phyloP scores from a whole-genome alignment of 2,888 invertebrate genomes.

The Philopedon plagiatum region DNA sequence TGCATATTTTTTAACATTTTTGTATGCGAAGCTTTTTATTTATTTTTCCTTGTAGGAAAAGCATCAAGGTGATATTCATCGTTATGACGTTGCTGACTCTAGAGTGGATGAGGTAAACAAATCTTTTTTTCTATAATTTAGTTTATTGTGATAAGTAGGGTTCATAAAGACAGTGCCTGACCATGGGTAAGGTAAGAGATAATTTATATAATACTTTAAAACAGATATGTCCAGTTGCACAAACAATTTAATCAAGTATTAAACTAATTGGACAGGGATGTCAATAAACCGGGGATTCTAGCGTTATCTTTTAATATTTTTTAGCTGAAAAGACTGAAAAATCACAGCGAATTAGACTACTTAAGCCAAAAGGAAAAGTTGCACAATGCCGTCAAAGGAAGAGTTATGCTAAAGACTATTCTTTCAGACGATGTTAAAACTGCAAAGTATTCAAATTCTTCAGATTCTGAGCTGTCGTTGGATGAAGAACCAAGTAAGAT shows the following conservation, averaged over 20 bases:
- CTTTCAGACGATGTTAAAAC: constrained; percentile 56
- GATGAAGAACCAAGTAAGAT: constrained; percentile 49
- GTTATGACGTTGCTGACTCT: constrained; percentile 29
- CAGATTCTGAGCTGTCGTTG: constrained; percentile 59
- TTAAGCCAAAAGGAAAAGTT: constrained; percentile 71
- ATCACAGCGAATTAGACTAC: constrained; percentile 70
- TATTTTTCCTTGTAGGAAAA: constrained; percentile 57
- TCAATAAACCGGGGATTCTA: no score
- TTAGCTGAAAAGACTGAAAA: constrained; percentile 65
- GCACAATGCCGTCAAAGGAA: constrained; percentile 72
- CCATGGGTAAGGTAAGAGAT: no score
- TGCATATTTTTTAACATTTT: no score
- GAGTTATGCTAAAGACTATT: constrained; percentile 65
- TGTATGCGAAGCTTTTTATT: not conserved
- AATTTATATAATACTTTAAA: no score
- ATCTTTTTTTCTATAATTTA: not conserved
- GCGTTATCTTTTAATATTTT: constrained; percentile 27
- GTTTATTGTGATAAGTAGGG: no score
- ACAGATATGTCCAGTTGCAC: no score
- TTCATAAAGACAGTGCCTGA: no score
- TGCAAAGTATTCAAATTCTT: constrained; percentile 58
- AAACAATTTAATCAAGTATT: no score
- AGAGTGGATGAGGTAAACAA: constrained; percentile 37
- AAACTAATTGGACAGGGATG: no score
- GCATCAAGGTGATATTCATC: constrained; percentile 37